Evolutionary conservation across 2,113 vertebrate genomes (phyloP).

Genomic region (Syrrhaptes paradoxus): DNA sequence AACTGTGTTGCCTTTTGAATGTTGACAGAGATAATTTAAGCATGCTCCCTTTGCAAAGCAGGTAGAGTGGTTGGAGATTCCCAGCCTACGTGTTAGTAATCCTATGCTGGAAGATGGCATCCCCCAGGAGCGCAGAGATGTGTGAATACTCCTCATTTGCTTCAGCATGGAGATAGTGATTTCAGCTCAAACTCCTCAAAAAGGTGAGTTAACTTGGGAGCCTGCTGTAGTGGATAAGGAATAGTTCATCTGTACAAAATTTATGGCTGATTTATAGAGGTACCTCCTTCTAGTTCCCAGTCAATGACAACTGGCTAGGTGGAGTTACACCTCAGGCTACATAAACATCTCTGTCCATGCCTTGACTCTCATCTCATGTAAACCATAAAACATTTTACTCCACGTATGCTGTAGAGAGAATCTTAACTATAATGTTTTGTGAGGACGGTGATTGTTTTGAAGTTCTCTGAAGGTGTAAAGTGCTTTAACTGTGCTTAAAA

Average conservation of each 20-base stretch:
- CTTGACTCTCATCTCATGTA: neutral
- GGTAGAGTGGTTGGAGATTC: neutral
- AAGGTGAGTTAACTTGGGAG: neutral
- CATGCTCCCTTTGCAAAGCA: neutral
- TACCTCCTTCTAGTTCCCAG: neutral
- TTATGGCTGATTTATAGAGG: neutral
- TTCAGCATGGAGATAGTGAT: neutral
- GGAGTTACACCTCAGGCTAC: neutral
- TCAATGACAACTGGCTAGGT: accelerated
- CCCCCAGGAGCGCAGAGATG: neutral
- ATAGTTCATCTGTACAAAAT: neutral
- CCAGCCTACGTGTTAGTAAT: neutral
- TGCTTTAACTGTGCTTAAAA: neutral
- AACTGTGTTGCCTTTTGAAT: neutral
- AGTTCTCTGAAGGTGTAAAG: neutral
- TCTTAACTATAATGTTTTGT: neutral
- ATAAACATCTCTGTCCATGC: neutral
- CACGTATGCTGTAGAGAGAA: neutral
- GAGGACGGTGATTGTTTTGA: neutral
- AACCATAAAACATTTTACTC: neutral
- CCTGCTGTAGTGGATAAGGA: neutral
- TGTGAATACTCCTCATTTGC: neutral
- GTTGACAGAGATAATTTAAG: neutral
- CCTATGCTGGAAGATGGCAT: neutral
- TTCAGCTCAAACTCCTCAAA: neutral